Percentiles rank a stretch among this genome's conserved stretches.
These are phyloP conservation scores for Proctacanthus coquilletti DNA, from an alignment of 1,140 invertebrate species.

Conservation along the genomic window DNA sequence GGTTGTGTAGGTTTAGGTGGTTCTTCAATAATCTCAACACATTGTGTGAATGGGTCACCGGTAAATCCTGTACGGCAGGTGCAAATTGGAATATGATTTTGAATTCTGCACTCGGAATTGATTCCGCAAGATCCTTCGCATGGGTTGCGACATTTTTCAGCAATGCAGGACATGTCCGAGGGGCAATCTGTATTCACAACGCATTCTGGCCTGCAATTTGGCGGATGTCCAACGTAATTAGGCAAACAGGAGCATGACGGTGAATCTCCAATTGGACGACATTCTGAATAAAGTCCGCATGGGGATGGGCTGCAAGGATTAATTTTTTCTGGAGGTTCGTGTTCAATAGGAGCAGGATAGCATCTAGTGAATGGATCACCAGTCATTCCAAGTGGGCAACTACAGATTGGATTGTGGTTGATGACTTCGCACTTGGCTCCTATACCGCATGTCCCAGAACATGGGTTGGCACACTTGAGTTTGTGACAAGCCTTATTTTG, in stretches of 20 bases:
- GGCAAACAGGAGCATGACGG: slow-evolving; percentile 57
- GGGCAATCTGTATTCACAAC: slow-evolving; percentile 64
- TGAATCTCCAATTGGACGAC: slow-evolving; percentile 40
- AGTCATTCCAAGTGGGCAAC: slow-evolving; percentile 47
- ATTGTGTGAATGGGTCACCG: slow-evolving; percentile 63
- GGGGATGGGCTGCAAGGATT: slow-evolving; percentile 65
- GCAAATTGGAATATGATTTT: slow-evolving; percentile 59
- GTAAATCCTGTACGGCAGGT: slow-evolving; percentile 47
- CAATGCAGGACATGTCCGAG: slow-evolving; percentile 58
- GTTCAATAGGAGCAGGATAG: slow-evolving; percentile 25
- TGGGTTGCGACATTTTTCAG: slow-evolving; percentile 60
- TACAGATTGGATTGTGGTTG: slow-evolving; percentile 61
- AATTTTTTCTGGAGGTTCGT: slow-evolving; percentile 33
- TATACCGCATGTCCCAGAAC: slow-evolving; percentile 48
- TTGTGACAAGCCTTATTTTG: slow-evolving; percentile 51
- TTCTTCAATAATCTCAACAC: slow-evolving; percentile 35
- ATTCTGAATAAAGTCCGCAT: slow-evolving; percentile 60
- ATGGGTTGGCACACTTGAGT: slow-evolving; percentile 55
- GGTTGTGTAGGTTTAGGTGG: slow-evolving; percentile 35
- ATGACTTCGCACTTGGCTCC: slow-evolving; percentile 51
- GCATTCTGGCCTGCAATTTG: slow-evolving; percentile 65
- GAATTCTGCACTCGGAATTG: slow-evolving; percentile 56
- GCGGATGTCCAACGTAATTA: slow-evolving; percentile 61
- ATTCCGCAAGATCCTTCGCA: slow-evolving; percentile 64
- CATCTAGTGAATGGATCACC: slow-evolving; percentile 60